A percentile compares a stretch with the other conserved stretches of the same genome.
Conservation (phyloP, 2,888 invertebrate species). For the Gryllus longicercus region DNA sequence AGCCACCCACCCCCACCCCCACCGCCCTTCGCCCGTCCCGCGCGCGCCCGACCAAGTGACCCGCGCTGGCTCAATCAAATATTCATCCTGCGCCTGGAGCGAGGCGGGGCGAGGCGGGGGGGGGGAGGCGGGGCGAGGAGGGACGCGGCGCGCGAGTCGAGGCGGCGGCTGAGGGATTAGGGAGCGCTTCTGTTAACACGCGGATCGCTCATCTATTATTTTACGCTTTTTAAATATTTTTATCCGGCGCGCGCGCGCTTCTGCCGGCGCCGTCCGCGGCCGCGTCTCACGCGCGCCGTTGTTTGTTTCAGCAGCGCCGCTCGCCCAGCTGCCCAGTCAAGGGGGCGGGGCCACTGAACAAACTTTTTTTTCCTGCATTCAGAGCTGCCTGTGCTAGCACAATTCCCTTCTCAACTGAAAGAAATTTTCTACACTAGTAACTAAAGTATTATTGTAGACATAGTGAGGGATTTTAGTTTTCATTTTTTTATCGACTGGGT, state of each 20-base stretch:
- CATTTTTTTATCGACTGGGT: too few species aligned
- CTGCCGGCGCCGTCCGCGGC: not conserved
- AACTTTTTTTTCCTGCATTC: too few species aligned
- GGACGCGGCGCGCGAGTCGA: too few species aligned
- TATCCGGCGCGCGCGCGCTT: not conserved
- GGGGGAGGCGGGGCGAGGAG: not conserved
- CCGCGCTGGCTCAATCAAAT: not conserved
- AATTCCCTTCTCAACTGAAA: too few species aligned
- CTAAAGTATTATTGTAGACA: too few species aligned
- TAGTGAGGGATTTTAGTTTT: too few species aligned
- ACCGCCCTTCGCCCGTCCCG: too few species aligned
- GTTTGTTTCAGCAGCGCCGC: not conserved
- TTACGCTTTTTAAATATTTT: slow-evolving; percentile 17
- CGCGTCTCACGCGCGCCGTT: not conserved
- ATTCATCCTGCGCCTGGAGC: not conserved
- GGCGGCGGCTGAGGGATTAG: not conserved
- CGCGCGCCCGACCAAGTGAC: not conserved
- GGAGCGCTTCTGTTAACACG: not conserved
- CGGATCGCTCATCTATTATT: slow-evolving; percentile 8
- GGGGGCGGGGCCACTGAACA: too few species aligned
- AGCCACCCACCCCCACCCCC: too few species aligned
- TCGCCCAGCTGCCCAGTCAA: too few species aligned
- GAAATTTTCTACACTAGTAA: too few species aligned
- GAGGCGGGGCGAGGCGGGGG: not conserved
- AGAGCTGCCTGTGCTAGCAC: too few species aligned